phyloP scores from a whole-genome alignment of 2,888 invertebrate species.

The Lasioglossum vierecki region DNA sequence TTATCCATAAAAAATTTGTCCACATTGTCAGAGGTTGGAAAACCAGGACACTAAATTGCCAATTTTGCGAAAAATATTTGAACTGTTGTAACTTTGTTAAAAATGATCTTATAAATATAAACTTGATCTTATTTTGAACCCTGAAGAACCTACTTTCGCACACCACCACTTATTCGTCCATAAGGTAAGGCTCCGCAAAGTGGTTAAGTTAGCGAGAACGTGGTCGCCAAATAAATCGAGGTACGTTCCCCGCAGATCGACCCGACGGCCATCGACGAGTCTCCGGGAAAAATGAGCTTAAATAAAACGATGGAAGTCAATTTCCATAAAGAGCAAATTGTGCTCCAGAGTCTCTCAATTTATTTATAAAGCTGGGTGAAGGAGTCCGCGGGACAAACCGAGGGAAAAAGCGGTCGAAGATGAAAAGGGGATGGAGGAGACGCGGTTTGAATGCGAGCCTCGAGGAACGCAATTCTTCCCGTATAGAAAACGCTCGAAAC shows the following conservation, averaged over 20 bases:
- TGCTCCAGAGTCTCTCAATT: slow-evolving; percentile 23
- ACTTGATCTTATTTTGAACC: too few species aligned
- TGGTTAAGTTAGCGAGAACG: too few species aligned
- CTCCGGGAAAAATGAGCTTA: background rate
- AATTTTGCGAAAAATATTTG: background rate
- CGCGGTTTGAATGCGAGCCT: background rate
- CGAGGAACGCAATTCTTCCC: too few species aligned
- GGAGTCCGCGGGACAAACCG: background rate
- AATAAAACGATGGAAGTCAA: slow-evolving; percentile 27
- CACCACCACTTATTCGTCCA: too few species aligned
- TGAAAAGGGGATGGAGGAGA: slow-evolving; percentile 14
- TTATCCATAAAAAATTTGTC: background rate
- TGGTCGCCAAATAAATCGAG: too few species aligned
- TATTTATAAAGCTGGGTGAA: slow-evolving; percentile 45
- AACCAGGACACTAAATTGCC: background rate
- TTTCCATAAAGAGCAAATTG: slow-evolving; percentile 55
- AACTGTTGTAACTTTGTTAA: background rate
- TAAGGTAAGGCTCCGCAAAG: too few species aligned
- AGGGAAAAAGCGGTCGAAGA: slow-evolving; percentile 4
- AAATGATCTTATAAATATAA: background rate
- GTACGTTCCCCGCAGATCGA: too few species aligned
- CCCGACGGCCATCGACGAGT: too few species aligned
- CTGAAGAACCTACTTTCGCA: too few species aligned
- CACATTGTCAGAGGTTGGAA: background rate
- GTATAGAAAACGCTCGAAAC: too few species aligned